These are phyloP conservation scores for Gambusia affinis DNA, from an alignment of 2,113 vertebrate species.

Conservation along the genomic window DNA sequence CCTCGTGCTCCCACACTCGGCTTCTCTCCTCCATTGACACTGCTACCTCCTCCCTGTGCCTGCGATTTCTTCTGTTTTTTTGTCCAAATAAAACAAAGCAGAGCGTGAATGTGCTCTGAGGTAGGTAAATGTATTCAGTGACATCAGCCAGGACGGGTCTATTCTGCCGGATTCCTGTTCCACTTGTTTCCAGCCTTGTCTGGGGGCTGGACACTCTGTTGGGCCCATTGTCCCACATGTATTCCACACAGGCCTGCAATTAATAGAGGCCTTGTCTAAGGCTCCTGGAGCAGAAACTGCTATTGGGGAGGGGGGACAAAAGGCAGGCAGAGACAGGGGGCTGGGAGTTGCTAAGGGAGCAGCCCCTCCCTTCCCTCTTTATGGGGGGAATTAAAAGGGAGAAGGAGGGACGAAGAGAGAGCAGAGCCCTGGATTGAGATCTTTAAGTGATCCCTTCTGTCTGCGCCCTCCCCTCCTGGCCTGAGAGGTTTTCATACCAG, in stretches of 20 bases:
- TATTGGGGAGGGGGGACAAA: constrained; percentile 86
- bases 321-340: constrained; percentile 80
- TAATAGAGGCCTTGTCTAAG: constrained; percentile 95
- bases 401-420: constrained; percentile 73
- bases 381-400: constrained; percentile 80
- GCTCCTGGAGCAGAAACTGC: constrained; percentile 90
- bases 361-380: constrained; percentile 57
- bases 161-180: constrained; percentile 90
- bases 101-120: constrained; percentile 90
- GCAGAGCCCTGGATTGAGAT: constrained; percentile 59
- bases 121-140: constrained; percentile 99
- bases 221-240: constrained; percentile 88
- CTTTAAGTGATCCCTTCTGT: constrained; percentile 69
- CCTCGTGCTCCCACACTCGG: constrained; percentile 57
- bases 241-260: constrained; percentile 87
- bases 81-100: constrained; percentile 81
- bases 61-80: constrained; percentile 72
- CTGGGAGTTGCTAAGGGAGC: constrained; percentile 85
- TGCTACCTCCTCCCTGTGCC: constrained; percentile 70
- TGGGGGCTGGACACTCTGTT: constrained; percentile 89
- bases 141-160: constrained; percentile 94
- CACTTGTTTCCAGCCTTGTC: constrained; percentile 96
- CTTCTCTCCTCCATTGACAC: constrained; percentile 67
- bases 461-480: constrained; percentile 65
- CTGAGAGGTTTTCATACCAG: constrained; percentile 67